phyloP scores from a whole-genome alignment of 1,140 invertebrate species.

The Zaprionus ghesquierei region DNA sequence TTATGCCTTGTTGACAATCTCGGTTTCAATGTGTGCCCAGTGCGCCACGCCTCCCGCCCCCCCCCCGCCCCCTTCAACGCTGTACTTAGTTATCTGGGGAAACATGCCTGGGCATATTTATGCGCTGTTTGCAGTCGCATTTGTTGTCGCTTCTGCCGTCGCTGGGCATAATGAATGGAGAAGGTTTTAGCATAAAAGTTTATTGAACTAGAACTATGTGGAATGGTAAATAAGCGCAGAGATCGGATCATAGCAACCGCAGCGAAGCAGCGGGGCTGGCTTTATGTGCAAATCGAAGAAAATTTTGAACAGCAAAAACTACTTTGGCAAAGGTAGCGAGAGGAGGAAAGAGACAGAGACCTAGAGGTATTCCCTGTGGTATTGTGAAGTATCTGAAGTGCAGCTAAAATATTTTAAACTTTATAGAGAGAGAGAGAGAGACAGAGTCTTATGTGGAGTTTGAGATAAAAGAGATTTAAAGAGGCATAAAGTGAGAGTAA shows the following conservation, averaged over 20 bases:
- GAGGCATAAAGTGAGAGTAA: not conserved
- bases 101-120: conserved; percentile 71
- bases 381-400: not conserved
- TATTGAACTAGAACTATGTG: conserved; percentile 70
- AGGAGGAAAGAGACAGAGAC: not conserved
- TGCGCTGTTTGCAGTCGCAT: conserved; percentile 40
- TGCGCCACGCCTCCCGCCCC: not conserved
- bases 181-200: conserved; percentile 78
- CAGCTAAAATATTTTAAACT: not conserved
- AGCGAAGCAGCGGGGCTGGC: not conserved
- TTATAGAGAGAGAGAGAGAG: not conserved
- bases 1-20: conserved; percentile 78
- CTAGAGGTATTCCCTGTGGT: not conserved
- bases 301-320: conserved; percentile 26
- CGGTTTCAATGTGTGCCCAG: conserved; percentile 72
- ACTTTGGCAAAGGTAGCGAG: not conserved
- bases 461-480: not conserved
- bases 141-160: conserved; percentile 6
- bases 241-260: conserved; percentile 17
- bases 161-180: conserved; percentile 47
- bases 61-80: not conserved
- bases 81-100: conserved; percentile 42
- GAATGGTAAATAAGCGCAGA: conserved; percentile 37
- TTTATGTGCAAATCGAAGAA: conserved; percentile 23
- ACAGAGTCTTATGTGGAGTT: not conserved